Conservation (phyloP, 1,140 invertebrate genomes). For the Eufriesea mexicana region DNA sequence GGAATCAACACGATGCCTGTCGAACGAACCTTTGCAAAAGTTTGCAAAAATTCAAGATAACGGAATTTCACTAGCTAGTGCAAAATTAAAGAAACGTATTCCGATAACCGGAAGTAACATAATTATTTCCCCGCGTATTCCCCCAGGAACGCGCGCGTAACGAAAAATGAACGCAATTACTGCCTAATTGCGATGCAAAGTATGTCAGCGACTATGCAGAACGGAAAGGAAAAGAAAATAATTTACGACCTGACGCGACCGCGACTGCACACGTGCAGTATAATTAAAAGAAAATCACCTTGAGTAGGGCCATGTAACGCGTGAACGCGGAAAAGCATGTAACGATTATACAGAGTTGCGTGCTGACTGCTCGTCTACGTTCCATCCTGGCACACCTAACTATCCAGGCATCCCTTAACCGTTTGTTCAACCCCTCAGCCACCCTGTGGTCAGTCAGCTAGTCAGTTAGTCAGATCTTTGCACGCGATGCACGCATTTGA, state of each 20-base stretch:
- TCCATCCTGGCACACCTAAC: slow-evolving; percentile 56
- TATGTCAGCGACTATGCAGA: no score
- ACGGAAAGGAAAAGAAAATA: no score
- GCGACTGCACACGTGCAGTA: slow-evolving; percentile 18
- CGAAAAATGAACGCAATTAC: not conserved
- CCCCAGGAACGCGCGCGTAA: no score
- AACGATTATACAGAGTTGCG: slow-evolving; percentile 66
- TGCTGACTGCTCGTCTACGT: slow-evolving; percentile 62
- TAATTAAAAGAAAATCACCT: slow-evolving; percentile 66
- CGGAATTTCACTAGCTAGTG: no score
- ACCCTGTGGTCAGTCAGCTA: slow-evolving; percentile 66
- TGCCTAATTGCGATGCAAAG: not conserved
- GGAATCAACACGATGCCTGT: no score
- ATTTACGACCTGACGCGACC: not conserved
- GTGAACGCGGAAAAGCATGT: slow-evolving; percentile 43
- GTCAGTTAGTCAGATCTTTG: slow-evolving; percentile 71
- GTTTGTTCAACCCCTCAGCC: slow-evolving; percentile 52
- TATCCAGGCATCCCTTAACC: slow-evolving; percentile 63
- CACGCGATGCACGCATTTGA: slow-evolving; percentile 75
- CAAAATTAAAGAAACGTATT: no score
- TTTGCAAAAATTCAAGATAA: no score
- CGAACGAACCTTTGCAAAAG: no score
- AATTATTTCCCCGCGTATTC: no score
- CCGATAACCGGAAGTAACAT: no score
- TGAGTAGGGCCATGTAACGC: not conserved